phyloP scores from a whole-genome alignment of 2,113 vertebrate genomes.

The Acanthochromis polyacanthus region DNA sequence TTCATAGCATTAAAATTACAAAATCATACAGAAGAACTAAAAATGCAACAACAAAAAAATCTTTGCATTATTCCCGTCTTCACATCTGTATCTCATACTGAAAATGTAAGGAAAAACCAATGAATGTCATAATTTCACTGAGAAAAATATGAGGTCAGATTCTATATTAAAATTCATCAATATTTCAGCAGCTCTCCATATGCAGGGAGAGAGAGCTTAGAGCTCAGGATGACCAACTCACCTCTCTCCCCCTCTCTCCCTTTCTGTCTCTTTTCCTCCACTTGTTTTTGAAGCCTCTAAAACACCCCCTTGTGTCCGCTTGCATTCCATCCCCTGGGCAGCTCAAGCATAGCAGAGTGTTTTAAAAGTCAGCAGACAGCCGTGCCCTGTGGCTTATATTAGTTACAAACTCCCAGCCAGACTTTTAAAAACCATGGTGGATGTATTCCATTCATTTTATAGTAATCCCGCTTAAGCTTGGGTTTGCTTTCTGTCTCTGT shows the following conservation, averaged over 20 bases:
- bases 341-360: constrained; percentile 81
- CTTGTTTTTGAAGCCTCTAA: constrained; percentile 76
- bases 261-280: constrained; percentile 38
- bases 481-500: constrained; percentile 36
- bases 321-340: constrained; percentile 75
- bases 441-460: constrained; percentile 66
- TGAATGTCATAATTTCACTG: constrained; percentile 62
- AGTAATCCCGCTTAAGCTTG: constrained; percentile 53
- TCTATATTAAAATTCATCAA: constrained; percentile 81
- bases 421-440: constrained; percentile 48
- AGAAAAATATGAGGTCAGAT: constrained; percentile 70
- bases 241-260: neutral
- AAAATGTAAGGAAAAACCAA: constrained; percentile 37
- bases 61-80: neutral
- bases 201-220: constrained; percentile 46
- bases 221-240: constrained; percentile 58
- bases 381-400: constrained; percentile 61
- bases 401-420: constrained; percentile 66
- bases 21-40: neutral
- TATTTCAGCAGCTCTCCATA: constrained; percentile 75
- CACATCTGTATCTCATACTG: constrained; percentile 8
- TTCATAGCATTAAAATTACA: neutral
- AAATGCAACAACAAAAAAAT: neutral
- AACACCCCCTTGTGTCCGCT: constrained; percentile 81
- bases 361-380: constrained; percentile 79